Evolutionary conservation across 2,888 invertebrate genomes (phyloP), one percentile per base, ranked within the genome.

Genomic region (Phoenoteleia sp.): DNA sequence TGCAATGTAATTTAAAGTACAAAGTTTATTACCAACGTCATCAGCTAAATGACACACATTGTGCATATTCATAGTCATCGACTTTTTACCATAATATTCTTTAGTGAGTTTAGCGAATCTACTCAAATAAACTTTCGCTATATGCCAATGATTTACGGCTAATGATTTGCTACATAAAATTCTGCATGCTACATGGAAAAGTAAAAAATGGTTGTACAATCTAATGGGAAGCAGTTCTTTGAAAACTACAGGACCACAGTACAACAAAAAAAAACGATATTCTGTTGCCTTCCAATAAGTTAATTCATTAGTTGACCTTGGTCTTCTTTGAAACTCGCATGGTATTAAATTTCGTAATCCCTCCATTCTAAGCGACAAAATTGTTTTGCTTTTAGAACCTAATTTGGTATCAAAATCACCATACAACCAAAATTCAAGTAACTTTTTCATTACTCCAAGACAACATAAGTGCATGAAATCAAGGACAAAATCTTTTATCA

Each of bases 381-480:
- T 58, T 3, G 45, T 45, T 71, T 27, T 58, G 11, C 27, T 69
- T 7, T 11, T 6, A 19, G 9, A 7, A 0, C 42, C 42, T 56
- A 54, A 69, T 23, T 69, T 69, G 0, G 19, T 42, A n/a, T n/a
- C 9, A 6, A 56, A 42, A 27, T 56, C 19, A 19, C 42, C 25
- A 19, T 42, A 19, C 13, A 56, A 29, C 62, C 15, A 62, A 25
- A 9, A 45, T 13, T 45, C 45, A 9, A 62, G 17, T n/a, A 62
- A 45, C 17, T 62, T 62, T 21, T 45, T 42, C 62, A 62, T 62
- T 0, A 60, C 15, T 23, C 60, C 13, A 2, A 23, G 23, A 52
- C 81, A 58, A 56, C 82, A 47, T n/a, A 67, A 67, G 17, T 67
- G 52, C 67, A 67, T 67, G 9, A 52, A 67, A 39, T 67, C 67